Evolutionary conservation across 1,140 invertebrate genomes (phyloP).

Genomic region (Brachionus paranguensis): DNA sequence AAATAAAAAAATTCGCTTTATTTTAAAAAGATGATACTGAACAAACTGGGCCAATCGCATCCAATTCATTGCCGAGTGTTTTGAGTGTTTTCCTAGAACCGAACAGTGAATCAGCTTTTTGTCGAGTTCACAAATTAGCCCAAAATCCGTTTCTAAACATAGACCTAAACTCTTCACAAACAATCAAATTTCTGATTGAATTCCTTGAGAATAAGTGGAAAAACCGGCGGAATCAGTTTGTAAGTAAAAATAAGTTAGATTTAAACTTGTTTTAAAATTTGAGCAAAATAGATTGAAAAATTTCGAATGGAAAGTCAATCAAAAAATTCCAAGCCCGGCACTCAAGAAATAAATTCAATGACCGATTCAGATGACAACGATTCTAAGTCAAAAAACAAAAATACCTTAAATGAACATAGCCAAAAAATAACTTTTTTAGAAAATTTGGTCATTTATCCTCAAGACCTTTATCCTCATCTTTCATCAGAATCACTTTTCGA

Average conservation of each 20-base stretch:
- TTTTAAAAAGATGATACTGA: background rate
- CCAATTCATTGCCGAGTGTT: background rate
- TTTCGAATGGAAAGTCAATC: slow-evolving; percentile 3
- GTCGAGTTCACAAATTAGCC: slow-evolving; percentile 21
- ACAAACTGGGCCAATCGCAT: background rate
- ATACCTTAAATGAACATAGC: background rate
- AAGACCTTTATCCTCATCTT: background rate
- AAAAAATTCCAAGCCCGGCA: background rate
- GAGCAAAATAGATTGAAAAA: background rate
- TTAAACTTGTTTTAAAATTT: background rate
- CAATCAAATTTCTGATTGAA: slow-evolving; percentile 21
- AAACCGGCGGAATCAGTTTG: slow-evolving; percentile 23
- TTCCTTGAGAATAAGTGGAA: slow-evolving; percentile 30
- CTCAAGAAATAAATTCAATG: background rate
- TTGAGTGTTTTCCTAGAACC: slow-evolving; percentile 8
- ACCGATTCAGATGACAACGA: slow-evolving; percentile 27
- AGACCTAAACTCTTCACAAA: background rate
- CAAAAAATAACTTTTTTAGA: background rate
- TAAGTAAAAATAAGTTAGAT: background rate
- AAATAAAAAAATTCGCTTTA: too few species aligned
- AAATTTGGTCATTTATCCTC: background rate
- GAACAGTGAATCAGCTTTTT: slow-evolving; percentile 7
- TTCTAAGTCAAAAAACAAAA: background rate
- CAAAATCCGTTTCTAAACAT: slow-evolving; percentile 36
- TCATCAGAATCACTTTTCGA: background rate